Percentiles rank a stretch among this genome's conserved stretches.
Conservation (phyloP, 2,888 invertebrate genomes). For the Laothoe populi region DNA sequence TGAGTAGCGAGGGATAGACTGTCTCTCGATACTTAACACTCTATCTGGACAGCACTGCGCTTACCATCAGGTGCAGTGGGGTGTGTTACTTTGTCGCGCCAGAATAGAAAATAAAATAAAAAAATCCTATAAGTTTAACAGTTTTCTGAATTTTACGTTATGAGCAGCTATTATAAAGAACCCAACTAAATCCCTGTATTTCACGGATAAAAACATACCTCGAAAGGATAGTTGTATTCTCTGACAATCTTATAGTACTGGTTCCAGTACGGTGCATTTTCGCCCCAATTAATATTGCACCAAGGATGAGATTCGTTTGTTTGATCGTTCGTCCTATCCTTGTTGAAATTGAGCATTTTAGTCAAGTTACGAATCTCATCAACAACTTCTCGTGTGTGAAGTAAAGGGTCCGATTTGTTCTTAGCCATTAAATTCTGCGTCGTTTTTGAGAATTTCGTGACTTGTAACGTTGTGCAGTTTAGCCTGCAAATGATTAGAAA, state of each 20-base stretch:
- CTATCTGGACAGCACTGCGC: no score
- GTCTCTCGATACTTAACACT: no score
- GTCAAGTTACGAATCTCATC: slow-evolving; percentile 67
- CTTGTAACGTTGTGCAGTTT: slow-evolving; percentile 71
- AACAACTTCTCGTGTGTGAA: slow-evolving; percentile 66
- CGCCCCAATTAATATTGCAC: slow-evolving; percentile 78
- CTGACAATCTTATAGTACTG: slow-evolving; percentile 71
- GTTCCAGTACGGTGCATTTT: slow-evolving; percentile 79
- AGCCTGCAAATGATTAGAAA: slow-evolving; percentile 53
- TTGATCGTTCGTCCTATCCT: slow-evolving; percentile 40
- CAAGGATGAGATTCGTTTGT: slow-evolving; percentile 48
- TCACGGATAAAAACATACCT: no score
- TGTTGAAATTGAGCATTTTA: slow-evolving; percentile 66
- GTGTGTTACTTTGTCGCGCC: no score
- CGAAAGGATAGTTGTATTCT: slow-evolving; percentile 72
- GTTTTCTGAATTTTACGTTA: no score
- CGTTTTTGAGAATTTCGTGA: slow-evolving; percentile 71
- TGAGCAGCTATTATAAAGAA: slow-evolving; percentile 3
- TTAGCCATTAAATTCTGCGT: slow-evolving; percentile 69
- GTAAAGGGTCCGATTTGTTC: slow-evolving; percentile 60
- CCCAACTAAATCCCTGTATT: slow-evolving; percentile 31
- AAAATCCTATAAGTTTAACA: no score
- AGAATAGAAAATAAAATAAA: no score
- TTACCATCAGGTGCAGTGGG: no score
- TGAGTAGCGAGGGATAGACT: no score